These are phyloP conservation scores for Corythaeola cristata DNA, from an alignment of 2,113 vertebrate genomes.

Conservation along the genomic window DNA sequence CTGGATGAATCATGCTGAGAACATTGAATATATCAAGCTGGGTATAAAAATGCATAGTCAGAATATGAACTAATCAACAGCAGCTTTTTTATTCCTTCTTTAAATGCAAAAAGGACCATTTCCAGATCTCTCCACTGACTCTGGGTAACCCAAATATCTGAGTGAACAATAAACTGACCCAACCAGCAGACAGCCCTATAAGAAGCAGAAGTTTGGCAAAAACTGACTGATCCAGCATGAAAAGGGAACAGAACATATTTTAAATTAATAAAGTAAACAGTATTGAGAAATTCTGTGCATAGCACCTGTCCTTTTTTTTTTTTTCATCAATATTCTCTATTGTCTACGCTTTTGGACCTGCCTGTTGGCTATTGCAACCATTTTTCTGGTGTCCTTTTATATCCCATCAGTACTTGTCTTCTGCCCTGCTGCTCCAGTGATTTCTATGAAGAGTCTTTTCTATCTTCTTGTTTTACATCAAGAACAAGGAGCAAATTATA, in stretches of 20 bases:
- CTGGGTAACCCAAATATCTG: not conserved
- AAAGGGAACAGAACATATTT: not conserved
- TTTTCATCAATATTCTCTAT: not conserved
- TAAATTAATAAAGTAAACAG: not conserved
- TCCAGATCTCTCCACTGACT: not conserved
- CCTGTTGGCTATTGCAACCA: not conserved
- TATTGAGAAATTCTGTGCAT: not conserved
- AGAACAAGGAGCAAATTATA: not conserved
- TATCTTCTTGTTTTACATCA: not conserved
- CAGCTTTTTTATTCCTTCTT: not conserved
- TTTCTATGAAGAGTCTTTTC: not conserved
- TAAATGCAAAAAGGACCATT: not conserved
- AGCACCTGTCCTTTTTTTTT: not conserved
- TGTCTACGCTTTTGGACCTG: not conserved
- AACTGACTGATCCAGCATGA: not conserved
- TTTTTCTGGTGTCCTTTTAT: not conserved
- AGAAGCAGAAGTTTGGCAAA: not conserved
- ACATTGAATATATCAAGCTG: not conserved
- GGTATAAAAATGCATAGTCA: not conserved
- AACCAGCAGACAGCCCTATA: not conserved
- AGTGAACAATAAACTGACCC: not conserved
- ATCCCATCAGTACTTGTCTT: not conserved
- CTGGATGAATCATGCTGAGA: not conserved
- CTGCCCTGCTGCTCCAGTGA: not conserved
- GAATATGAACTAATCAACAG: not conserved